Evolutionary conservation across 2,888 invertebrate species (phyloP).

Genomic region (Lochmaea crataegi): DNA sequence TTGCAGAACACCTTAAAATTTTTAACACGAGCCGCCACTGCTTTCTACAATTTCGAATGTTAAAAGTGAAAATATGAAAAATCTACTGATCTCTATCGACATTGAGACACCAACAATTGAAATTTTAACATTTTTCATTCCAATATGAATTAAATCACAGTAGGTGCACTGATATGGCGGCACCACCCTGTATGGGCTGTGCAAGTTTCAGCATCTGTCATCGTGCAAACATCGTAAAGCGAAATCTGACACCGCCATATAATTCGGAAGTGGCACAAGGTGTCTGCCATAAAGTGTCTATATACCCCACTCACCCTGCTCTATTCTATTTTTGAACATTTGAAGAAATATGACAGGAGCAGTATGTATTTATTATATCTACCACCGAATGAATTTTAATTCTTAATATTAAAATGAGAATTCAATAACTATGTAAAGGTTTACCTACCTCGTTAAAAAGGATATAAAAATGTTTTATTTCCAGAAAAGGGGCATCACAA

Average conservation of each 20-base stretch:
- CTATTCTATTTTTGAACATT: slow-evolving; percentile 31
- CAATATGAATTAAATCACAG: not conserved
- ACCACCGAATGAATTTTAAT: not conserved
- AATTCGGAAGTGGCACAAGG: slow-evolving; percentile 62
- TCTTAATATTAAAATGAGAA: not conserved
- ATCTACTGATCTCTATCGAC: too few relatives aligned
- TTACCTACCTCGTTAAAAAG: not conserved
- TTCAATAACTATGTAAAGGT: not conserved
- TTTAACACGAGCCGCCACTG: too few relatives aligned
- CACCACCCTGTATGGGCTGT: slow-evolving; percentile 36
- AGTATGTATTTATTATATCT: not conserved
- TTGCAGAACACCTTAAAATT: too few relatives aligned
- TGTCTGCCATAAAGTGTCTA: slow-evolving; percentile 60
- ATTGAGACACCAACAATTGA: too few relatives aligned
- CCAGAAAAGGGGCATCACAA: too few relatives aligned
- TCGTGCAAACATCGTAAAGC: slow-evolving; percentile 62
- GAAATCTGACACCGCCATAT: slow-evolving; percentile 58
- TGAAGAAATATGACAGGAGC: slow-evolving; percentile 19
- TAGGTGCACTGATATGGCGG: not conserved
- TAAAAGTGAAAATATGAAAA: too few relatives aligned
- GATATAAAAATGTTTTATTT: too few relatives aligned
- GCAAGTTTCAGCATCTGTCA: slow-evolving; percentile 58
- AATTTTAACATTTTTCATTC: not conserved
- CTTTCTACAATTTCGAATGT: too few relatives aligned
- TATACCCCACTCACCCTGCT: slow-evolving; percentile 27